Conservation (phyloP, 2,797 vertebrate genomes). For the Gila robusta region DNA sequence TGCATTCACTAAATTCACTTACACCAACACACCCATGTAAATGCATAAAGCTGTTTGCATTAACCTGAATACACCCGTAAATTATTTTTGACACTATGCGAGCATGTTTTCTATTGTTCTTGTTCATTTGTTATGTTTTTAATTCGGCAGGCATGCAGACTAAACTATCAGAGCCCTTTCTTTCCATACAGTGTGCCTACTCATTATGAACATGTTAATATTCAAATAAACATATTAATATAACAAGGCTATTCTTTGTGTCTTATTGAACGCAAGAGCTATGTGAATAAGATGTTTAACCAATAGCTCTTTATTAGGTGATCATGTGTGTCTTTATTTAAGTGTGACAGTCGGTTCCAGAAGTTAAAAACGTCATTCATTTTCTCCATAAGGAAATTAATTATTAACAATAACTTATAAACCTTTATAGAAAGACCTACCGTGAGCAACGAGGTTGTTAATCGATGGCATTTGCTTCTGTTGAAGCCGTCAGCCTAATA, state of each 20-base stretch:
- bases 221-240: constrained; percentile 72
- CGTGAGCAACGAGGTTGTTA: neutral
- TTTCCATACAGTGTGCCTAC: constrained; percentile 73
- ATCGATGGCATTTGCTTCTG: neutral
- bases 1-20: constrained; percentile 2
- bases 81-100: constrained; percentile 56
- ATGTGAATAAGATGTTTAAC: neutral
- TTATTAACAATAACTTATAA: neutral
- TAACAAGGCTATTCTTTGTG: constrained; percentile 58
- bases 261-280: constrained; percentile 19
- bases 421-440: neutral
- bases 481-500: neutral
- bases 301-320: neutral
- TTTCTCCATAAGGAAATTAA: neutral
- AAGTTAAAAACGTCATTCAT: neutral
- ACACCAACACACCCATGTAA: neutral
- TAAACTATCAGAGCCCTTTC: constrained; percentile 58
- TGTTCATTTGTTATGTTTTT: constrained; percentile 63
- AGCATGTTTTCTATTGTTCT: constrained; percentile 63
- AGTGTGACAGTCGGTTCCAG: neutral
- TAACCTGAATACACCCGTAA: constrained; percentile 19
- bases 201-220: constrained; percentile 69
- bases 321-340: neutral
- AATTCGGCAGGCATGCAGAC: constrained; percentile 69
- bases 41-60: neutral